A percentile compares a stretch with the other conserved stretches of the same genome.
Conservation (phyloP, 35 echinoderm and acorn worm species). For the Apostichopus japonicus region DNA sequence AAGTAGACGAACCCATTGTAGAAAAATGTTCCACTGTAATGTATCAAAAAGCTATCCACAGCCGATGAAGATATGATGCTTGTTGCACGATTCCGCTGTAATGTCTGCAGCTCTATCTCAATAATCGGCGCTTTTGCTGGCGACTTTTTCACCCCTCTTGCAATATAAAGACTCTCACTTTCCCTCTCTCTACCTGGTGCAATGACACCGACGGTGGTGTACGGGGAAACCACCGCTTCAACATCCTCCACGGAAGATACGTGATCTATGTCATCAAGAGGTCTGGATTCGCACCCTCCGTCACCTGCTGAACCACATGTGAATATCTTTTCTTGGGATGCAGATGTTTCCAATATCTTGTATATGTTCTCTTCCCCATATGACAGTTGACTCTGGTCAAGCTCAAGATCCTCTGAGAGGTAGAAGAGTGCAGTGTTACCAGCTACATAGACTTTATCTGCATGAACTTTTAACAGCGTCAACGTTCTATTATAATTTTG, state of each 20-base stretch:
- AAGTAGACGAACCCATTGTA: slow-evolving; percentile 30
- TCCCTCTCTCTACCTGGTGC: background rate
- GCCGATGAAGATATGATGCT: background rate
- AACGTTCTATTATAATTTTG: background rate
- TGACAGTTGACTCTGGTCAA: background rate
- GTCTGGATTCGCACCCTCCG: background rate
- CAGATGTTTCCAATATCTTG: slow-evolving; percentile 21
- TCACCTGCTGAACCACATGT: background rate
- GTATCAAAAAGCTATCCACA: background rate
- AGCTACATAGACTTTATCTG: background rate
- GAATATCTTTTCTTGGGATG: background rate
- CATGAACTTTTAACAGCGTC: background rate
- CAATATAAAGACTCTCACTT: slow-evolving; percentile 15
- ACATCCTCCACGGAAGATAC: background rate
- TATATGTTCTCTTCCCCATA: slow-evolving; percentile 10
- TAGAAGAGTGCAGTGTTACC: slow-evolving; percentile 37
- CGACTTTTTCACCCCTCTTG: background rate
- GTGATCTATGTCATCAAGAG: background rate
- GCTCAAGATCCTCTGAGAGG: background rate
- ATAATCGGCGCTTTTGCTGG: background rate
- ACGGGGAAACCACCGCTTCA: slow-evolving; percentile 29
- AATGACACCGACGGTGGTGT: slow-evolving; percentile 10
- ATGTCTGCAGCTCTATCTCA: background rate
- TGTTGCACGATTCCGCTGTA: background rate
- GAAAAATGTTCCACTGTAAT: background rate